Percentiles rank a stretch among this genome's conserved stretches.
phyloP scores from a whole-genome alignment of 2,888 invertebrate species.

The Acronicta aceris region DNA sequence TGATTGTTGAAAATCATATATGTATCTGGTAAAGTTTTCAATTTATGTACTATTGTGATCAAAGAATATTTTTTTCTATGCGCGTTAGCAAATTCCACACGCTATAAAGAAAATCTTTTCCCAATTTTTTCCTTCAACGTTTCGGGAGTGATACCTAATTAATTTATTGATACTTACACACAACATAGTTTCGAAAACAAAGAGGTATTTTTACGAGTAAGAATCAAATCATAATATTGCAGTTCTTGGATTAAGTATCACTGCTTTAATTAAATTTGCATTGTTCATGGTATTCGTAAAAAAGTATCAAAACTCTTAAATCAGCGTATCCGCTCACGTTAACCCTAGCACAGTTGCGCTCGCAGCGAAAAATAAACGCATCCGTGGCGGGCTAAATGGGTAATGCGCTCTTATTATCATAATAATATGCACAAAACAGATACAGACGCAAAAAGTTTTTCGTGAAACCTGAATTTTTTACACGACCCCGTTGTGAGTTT shows the following conservation, averaged over 20 bases:
- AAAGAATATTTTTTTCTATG: neutral
- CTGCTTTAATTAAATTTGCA: too few species aligned
- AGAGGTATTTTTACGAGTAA: too few species aligned
- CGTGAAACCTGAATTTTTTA: slow-evolving; percentile 68
- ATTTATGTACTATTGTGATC: too few species aligned
- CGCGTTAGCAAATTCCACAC: too few species aligned
- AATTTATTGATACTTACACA: too few species aligned
- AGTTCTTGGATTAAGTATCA: too few species aligned
- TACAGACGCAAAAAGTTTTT: slow-evolving; percentile 66
- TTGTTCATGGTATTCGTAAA: neutral
- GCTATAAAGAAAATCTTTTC: too few species aligned
- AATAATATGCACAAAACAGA: slow-evolving; percentile 78
- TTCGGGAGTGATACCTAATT: too few species aligned
- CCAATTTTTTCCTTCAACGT: too few species aligned
- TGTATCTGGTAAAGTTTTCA: neutral
- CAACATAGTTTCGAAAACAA: too few species aligned
- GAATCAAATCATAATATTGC: too few species aligned
- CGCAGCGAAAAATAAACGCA: slow-evolving; percentile 80
- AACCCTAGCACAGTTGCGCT: slow-evolving; percentile 64
- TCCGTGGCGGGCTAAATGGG: slow-evolving; percentile 78
- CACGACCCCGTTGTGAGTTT: slow-evolving; percentile 35
- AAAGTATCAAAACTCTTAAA: slow-evolving; percentile 57
- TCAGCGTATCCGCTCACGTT: slow-evolving; percentile 60
- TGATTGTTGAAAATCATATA: too few species aligned
- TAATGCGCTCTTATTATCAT: slow-evolving; percentile 83